Conservation (phyloP, 2,797 vertebrate genomes). For the Acrossocheilus fasciatus region DNA sequence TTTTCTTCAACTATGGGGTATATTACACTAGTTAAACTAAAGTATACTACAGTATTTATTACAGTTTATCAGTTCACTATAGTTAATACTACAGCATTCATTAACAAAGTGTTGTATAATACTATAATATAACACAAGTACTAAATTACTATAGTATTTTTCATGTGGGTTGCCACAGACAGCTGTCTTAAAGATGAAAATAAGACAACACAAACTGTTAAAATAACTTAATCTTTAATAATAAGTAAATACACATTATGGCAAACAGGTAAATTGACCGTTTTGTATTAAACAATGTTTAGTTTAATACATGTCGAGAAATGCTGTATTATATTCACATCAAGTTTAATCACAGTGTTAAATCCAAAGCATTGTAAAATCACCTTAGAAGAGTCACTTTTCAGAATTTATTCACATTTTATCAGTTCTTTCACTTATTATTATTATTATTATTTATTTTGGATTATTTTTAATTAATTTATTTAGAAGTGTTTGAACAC, state of each 20-base stretch:
- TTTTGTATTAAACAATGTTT: not conserved
- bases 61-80: too few species aligned
- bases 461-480: too few species aligned
- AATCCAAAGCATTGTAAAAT: not conserved
- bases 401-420: not conserved
- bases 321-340: not conserved
- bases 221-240: conserved; percentile 8
- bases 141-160: too few species aligned
- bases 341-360: not conserved
- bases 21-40: too few species aligned
- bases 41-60: too few species aligned
- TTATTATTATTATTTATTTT: too few species aligned
- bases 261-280: not conserved
- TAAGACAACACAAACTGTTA: not conserved
- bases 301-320: not conserved
- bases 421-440: not conserved
- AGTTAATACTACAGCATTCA: too few species aligned
- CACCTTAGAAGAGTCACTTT: not conserved
- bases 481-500: not conserved
- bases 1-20: too few species aligned
- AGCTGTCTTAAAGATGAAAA: not conserved
- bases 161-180: too few species aligned
- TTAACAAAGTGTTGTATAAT: too few species aligned
- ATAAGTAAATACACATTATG: not conserved
- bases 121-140: too few species aligned